Evolutionary conservation across 2,888 invertebrate species (phyloP), one percentile per base, ranked within the genome.

Genomic region (Nemapogon koenigi): DNA sequence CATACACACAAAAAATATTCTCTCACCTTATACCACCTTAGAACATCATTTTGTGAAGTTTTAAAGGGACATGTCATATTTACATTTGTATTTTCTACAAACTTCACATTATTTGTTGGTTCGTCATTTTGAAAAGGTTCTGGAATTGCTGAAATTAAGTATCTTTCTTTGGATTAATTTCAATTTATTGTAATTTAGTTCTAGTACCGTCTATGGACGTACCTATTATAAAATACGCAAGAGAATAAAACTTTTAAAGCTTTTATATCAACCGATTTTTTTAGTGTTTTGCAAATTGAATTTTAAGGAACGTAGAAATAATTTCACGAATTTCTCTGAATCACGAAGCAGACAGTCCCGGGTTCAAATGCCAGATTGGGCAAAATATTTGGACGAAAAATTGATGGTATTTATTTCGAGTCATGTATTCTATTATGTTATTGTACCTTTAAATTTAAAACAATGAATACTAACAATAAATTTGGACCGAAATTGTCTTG

Each of bases 11-110:
- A 22, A 10, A 7, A 22, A 14, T 29, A 46, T 50, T 37, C 54
- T 64, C 70, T 59, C 63, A 79, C 78, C 78, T 78, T 78, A 55
- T 75, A 78, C 79, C 79, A 79, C 64, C 68, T 68, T 46, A 78
- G 57, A 42, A 55, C 51, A 39, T 62, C 55, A 26, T 48, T 47
- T 28, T 43, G 37, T 2, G 59, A 46, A 1, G 53, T 47, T 1
- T 46, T 54, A 2, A 66, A 38, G 1, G 78, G 76, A 40, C 79
- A 79, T 2, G 57, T 51, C 13, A 75, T 41, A 3, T 41, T 48
- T 0, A 49, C 54, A 14, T 48, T 38, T 0, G 46, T 41, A 6
- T 69, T 65, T 42, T 78, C 78, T 4, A 67, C 38, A 1, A 59
- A 45, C 0, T 49, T 57, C 4, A 59, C 47, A 1, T 49, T 47